A percentile compares a stretch with the other conserved stretches of the same genome.
Conservation (phyloP, 2,888 invertebrate genomes). For the Caenorhabditis wallacei region DNA sequence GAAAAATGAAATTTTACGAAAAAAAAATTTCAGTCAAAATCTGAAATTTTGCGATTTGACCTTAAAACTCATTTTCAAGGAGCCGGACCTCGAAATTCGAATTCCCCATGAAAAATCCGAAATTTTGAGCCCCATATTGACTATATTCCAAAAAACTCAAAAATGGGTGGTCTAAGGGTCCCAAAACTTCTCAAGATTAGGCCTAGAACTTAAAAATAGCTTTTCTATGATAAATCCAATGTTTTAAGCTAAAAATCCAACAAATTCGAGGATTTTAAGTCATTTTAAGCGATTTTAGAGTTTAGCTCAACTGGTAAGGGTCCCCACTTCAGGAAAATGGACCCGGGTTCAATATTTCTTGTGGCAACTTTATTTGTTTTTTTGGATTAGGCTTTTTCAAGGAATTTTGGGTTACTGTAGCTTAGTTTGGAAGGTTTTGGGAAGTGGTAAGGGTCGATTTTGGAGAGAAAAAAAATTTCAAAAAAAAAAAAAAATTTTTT, state of each 20-base stretch:
- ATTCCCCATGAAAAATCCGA: not conserved
- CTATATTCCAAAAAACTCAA: not conserved
- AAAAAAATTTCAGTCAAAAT: not conserved
- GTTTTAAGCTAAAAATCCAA: no score
- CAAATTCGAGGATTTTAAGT: no score
- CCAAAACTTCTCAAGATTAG: no score
- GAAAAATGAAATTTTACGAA: not conserved
- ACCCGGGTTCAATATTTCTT: not conserved
- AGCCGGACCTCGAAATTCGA: not conserved
- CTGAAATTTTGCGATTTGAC: not conserved
- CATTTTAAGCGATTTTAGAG: not conserved
- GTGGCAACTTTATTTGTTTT: not conserved
- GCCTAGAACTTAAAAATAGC: not conserved
- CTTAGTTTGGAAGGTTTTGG: no score
- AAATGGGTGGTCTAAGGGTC: no score
- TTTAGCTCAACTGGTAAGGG: conserved; percentile 11
- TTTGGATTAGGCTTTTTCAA: no score
- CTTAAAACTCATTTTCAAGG: not conserved
- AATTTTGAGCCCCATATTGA: conserved; percentile 30
- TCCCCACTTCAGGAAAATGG: not conserved
- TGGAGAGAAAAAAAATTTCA: no score
- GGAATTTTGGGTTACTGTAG: no score
- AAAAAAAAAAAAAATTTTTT: no score
- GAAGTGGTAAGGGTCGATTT: no score
- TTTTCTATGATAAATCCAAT: no score